These are phyloP conservation scores for Hyposmocoma kahamanoa DNA, from an alignment of 1,140 invertebrate species.

Conservation along the genomic window DNA sequence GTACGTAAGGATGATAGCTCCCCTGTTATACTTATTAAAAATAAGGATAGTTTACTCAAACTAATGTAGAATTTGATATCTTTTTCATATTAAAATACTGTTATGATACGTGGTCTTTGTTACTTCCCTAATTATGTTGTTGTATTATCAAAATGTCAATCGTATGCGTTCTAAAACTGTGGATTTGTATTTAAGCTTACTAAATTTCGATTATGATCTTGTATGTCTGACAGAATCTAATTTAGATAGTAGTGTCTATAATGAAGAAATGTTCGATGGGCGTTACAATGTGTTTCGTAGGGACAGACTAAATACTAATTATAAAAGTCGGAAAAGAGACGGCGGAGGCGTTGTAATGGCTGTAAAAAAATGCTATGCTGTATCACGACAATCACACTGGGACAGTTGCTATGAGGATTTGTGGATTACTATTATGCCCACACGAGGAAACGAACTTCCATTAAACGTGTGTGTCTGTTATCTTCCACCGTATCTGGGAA, in stretches of 20 bases:
- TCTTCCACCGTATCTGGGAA: background rate
- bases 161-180: background rate
- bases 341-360: background rate
- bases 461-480: conserved; percentile 2
- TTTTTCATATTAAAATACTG: background rate
- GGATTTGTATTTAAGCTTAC: background rate
- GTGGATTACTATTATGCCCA: background rate
- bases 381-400: background rate
- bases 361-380: background rate
- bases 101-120: background rate
- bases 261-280: background rate
- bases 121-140: background rate
- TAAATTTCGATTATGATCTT: background rate
- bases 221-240: background rate
- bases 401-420: background rate
- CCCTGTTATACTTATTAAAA: background rate
- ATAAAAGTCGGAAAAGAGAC: background rate
- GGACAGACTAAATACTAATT: background rate
- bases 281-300: conserved; percentile 2
- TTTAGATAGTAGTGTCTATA: background rate
- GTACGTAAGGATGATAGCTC: conserved; percentile 1
- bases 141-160: conserved; percentile 2
- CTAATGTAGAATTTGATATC: background rate
- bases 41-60: background rate
- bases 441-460: too few species aligned